A percentile compares a stretch with the other conserved stretches of the same genome.
These are phyloP conservation scores for Aythya fuligula DNA, from an alignment of 2,797 vertebrate species.

Conservation along the genomic window DNA sequence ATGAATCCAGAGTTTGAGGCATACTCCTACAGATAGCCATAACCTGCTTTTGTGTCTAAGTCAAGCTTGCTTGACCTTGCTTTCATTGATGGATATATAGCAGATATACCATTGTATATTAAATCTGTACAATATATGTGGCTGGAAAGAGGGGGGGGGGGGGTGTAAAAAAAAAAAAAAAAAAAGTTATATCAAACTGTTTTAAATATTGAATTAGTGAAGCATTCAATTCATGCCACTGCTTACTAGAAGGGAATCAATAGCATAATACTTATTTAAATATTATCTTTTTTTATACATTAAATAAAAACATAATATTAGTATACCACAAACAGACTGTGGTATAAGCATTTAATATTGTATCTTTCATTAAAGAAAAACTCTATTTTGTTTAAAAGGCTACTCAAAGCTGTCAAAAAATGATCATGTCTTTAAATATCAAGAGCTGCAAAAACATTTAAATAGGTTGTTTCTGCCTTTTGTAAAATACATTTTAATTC, in stretches of 20 bases:
- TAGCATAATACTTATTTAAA: neutral
- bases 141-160: neutral
- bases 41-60: neutral
- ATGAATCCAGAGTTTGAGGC: neutral
- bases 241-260: neutral
- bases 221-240: neutral
- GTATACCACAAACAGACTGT: neutral
- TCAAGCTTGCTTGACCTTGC: neutral
- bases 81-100: neutral
- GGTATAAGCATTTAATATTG: neutral
- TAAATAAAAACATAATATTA: neutral
- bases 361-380: neutral
- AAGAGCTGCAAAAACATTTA: constrained; percentile 9
- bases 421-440: neutral
- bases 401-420: constrained; percentile 5
- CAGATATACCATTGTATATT: neutral
- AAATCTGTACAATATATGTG: neutral
- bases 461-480: neutral
- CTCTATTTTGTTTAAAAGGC: neutral
- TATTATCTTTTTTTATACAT: neutral
- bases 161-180: too few relatives aligned
- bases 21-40: neutral
- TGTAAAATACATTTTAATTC: neutral
- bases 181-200: neutral
- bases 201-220: neutral